These are phyloP conservation scores for Parotocinclus haroldoi DNA, from an alignment of 2,797 vertebrate species.

Conservation along the genomic window DNA sequence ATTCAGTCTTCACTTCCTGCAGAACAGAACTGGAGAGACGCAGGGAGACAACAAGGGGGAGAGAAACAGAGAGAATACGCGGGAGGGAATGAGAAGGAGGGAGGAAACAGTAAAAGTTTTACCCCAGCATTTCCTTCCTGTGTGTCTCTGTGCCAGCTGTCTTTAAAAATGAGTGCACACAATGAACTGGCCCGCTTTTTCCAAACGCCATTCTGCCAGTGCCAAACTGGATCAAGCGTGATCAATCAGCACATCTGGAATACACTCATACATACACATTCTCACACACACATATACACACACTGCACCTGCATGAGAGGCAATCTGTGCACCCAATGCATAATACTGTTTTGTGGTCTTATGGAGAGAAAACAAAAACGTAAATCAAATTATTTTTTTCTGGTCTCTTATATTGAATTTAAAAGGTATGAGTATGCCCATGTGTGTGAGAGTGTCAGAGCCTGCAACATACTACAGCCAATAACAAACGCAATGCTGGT, in stretches of 20 bases:
- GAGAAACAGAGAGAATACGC: slow-evolving; percentile 25
- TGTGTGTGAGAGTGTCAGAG: slow-evolving; percentile 7
- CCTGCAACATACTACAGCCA: slow-evolving; percentile 13
- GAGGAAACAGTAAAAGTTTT: slow-evolving; percentile 47
- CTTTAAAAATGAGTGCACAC: slow-evolving; percentile 51
- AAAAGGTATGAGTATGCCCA: slow-evolving; percentile 14
- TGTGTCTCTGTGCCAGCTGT: slow-evolving; percentile 46
- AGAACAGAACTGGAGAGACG: slow-evolving; percentile 45
- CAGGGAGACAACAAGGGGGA: slow-evolving; percentile 10
- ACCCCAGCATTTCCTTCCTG: slow-evolving; percentile 47
- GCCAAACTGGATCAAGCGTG: slow-evolving; percentile 45
- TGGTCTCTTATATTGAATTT: slow-evolving; percentile 16
- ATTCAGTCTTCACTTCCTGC: slow-evolving; percentile 60
- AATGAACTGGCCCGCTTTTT: slow-evolving; percentile 39
- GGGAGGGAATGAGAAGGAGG: slow-evolving; percentile 38
- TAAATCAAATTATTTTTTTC: slow-evolving; percentile 12
- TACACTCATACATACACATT: slow-evolving; percentile 7
- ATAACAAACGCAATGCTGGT: slow-evolving; percentile 46
- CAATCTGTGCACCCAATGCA: slow-evolving; percentile 31
- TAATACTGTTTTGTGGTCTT: not conserved
- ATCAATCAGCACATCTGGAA: slow-evolving; percentile 62
- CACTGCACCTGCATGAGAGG: slow-evolving; percentile 43
- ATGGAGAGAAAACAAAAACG: slow-evolving; percentile 4
- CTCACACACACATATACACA: slow-evolving; percentile 11
- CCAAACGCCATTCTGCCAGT: slow-evolving; percentile 27